Percentiles rank a stretch among this genome's conserved stretches.
These are phyloP conservation scores for Parus major DNA, from an alignment of 2,113 vertebrate species.

Conservation along the genomic window DNA sequence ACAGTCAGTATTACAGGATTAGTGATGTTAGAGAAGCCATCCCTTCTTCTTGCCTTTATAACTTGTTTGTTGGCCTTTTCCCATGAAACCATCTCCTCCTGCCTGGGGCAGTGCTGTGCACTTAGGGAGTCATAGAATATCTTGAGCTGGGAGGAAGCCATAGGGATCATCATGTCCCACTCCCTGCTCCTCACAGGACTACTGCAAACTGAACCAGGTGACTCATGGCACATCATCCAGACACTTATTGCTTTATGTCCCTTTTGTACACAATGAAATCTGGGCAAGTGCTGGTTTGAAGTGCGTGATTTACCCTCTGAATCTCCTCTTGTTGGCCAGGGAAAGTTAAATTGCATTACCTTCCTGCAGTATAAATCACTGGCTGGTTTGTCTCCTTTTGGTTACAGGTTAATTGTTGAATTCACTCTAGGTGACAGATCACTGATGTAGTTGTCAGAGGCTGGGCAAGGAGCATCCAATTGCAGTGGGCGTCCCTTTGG, in stretches of 20 bases:
- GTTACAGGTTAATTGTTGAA: not conserved
- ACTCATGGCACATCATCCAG: not conserved
- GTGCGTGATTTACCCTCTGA: not conserved
- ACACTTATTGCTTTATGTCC: not conserved
- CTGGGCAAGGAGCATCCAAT: not conserved
- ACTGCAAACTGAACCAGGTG: not conserved
- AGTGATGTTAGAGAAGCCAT: not conserved
- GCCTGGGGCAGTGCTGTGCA: not conserved
- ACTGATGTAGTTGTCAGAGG: not conserved
- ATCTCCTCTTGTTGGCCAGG: not conserved
- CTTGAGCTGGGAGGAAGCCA: not conserved
- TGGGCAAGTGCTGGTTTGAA: not conserved
- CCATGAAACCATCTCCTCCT: not conserved
- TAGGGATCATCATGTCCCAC: not conserved
- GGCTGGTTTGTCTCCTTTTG: not conserved
- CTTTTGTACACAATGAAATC: not conserved
- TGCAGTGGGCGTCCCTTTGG: not conserved
- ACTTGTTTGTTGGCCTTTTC: not conserved
- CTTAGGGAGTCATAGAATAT: fast-evolving
- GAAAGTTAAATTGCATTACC: not conserved
- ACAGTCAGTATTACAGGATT: not conserved
- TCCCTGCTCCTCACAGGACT: not conserved
- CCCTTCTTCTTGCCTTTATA: not conserved
- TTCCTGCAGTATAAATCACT: not conserved
- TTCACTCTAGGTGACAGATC: not conserved